These are phyloP conservation scores for Pollenia angustigena DNA, from an alignment of 2,888 invertebrate genomes.

Conservation along the genomic window DNA sequence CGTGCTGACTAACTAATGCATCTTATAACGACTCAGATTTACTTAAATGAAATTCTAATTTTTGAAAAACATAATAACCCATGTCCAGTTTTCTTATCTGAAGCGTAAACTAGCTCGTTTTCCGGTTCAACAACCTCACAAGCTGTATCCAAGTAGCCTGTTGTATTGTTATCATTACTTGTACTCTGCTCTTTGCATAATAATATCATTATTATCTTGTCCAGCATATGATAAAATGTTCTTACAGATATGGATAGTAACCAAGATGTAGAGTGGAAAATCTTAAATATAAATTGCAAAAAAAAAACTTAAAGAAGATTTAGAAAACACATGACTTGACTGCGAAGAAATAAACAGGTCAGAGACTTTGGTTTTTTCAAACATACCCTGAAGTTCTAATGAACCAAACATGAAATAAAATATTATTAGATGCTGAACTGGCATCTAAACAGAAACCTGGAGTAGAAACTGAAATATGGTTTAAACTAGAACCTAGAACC, in stretches of 20 bases:
- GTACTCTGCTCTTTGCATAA: conserved; percentile 38
- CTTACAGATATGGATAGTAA: background rate
- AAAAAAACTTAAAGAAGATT: background rate
- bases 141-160: conserved; percentile 62
- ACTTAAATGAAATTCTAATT: conserved; percentile 13
- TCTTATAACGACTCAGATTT: conserved; percentile 35
- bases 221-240: conserved; percentile 45
- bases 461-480: no score
- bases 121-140: conserved; percentile 81
- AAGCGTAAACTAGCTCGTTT: conserved; percentile 81
- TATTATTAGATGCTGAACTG: no score
- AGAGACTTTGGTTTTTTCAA: conserved; percentile 51
- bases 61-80: conserved; percentile 40
- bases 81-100: conserved; percentile 68
- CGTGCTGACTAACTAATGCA: background rate
- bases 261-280: background rate
- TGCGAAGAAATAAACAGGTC: conserved; percentile 72
- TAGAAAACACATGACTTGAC: conserved; percentile 62
- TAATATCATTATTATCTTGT: conserved; percentile 45
- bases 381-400: conserved; percentile 17
- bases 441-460: no score
- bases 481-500: no score
- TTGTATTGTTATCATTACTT: background rate
- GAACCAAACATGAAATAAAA: background rate
- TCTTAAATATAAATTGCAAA: background rate